Evolutionary conservation across 1,140 invertebrate genomes (phyloP), one percentile per base, ranked within the genome.

Genomic region (Popillia japonica): DNA sequence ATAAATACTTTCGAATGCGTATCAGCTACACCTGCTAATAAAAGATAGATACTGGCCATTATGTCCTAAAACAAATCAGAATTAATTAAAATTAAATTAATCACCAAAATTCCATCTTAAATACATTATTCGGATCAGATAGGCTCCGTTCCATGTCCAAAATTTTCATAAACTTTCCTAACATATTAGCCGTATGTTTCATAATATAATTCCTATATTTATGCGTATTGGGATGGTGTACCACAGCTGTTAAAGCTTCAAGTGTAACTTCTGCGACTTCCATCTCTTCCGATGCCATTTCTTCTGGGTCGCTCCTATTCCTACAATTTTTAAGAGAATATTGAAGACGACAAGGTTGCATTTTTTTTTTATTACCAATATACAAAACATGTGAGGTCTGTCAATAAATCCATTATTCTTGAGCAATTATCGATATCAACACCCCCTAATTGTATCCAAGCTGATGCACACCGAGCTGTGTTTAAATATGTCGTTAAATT

Each of bases 1-100:
- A 94, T 85, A 14, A 94, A 85, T 0, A 93, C 83, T 22, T 89
- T 89, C 0, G 91, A 90, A 83, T 94, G 92, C 22, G 89, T 89
- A 85, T 94, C 93, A 6, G 90, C 92, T 27, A 92, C 84, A 0
- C 89, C 86, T 8, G 93, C 90, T 76, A 94, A 89, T 61, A 94
- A 84, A 79, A 89, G 89, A 82, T 92, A 92, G 20, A 93, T 88
- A 79, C 87, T 88, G 0, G 88, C 83, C 20, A 89, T 86, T 40
- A 90, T 86, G 78, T 91, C 90, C 85, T 86, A 72, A 80, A 84
- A 82, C 9, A 34, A 34, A 41, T 4, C 20, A 64, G 40, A 10
- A 34, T 34, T 34, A 34, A n/a, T n/a, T n/a, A n/a, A n/a, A 34
- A 34, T 34, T 4, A 34, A 34, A 74, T 74, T 2, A 74, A 74